Conservation (phyloP, 2,888 invertebrate genomes). For the Drosophila anomelani region DNA sequence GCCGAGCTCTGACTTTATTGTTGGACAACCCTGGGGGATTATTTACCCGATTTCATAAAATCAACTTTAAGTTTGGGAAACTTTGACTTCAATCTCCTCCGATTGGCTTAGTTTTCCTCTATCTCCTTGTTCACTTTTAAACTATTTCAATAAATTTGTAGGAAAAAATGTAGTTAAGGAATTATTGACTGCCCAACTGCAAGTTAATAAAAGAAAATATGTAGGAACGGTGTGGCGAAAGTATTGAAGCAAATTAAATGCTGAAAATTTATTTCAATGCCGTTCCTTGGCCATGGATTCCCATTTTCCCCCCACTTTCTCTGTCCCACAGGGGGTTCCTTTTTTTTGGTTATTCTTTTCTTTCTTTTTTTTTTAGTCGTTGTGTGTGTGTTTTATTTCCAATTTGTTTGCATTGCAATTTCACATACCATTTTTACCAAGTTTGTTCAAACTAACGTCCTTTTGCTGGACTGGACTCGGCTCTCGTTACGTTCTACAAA, state of each 20-base stretch:
- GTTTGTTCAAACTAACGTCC: conserved; percentile 36
- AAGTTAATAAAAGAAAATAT: conserved; percentile 12
- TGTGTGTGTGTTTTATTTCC: conserved; percentile 41
- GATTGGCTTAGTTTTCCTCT: conserved; percentile 31
- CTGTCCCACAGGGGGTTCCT: background rate
- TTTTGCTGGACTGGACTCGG: conserved; percentile 29
- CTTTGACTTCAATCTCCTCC: conserved; percentile 22
- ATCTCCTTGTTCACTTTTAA: conserved; percentile 4
- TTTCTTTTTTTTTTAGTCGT: background rate
- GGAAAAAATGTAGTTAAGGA: conserved; percentile 4
- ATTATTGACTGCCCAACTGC: conserved; percentile 14
- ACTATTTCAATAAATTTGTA: conserved; percentile 29
- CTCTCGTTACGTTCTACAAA: conserved; percentile 5
- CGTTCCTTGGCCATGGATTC: conserved; percentile 14
- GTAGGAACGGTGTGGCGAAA: conserved; percentile 3
- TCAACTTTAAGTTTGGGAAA: conserved; percentile 37
- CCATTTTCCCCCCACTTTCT: conserved; percentile 12
- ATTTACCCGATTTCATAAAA: conserved; percentile 41
- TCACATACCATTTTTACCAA: conserved; percentile 27
- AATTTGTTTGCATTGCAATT: conserved; percentile 55
- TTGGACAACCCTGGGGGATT: conserved; percentile 23
- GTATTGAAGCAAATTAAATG: conserved; percentile 32
- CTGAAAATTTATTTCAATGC: conserved; percentile 37
- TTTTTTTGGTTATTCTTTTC: background rate
- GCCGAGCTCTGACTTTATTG: conserved; percentile 36